Evolutionary conservation across 2,797 vertebrate species (phyloP), one percentile per base, ranked within the genome.

Genomic region (Xiphorhynchus erythropygius): DNA sequence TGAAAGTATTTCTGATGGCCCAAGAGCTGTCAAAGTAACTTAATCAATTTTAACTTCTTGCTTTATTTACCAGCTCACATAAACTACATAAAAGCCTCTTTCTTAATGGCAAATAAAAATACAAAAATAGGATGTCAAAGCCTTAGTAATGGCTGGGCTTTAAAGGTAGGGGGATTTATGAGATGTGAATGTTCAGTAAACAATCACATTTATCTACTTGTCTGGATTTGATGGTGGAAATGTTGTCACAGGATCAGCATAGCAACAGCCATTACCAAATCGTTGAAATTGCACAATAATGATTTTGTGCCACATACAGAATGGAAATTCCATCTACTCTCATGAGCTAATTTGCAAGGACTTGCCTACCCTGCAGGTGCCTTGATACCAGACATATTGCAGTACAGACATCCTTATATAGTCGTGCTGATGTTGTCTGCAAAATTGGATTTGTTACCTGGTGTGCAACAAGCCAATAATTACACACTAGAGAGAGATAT

Each of bases 271-370:
- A 81, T 85, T 84, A 81, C 42, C 57, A 85, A 91, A 89, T 71
- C 16, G 60, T 27, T 68, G 71, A 69, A 83, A 86, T 94, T 95
- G 65, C 93, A 81, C 82, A 92, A 85, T 27, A 60, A 53, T 27
- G 49, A 50, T 74, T 77, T 83, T 77, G 60, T 74, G 64, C 82
- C 84, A 56, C 17, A 35, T 37, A 24, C 14, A 67, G 49, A 65
- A 62, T 71, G 49, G 68, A 70, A 77, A 85, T 23, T 44, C 24
- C 63, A 24, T n/a, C 46, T 87, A 14, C 7, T 62, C 25, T 77
- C 64, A 30, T 25, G 47, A 64, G 37, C 12, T 59, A 32, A 68
- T 89, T 70, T 91, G 87, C 64, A 92, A 77, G 47, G 71, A 64
- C 89, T 87, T 92, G 71, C 53, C 49, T 74, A n/a, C 14, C 33